A percentile compares a stretch with the other conserved stretches of the same genome.
phyloP scores from a whole-genome alignment of 2,888 invertebrate species.

The Glyphotaelius pellucidus region DNA sequence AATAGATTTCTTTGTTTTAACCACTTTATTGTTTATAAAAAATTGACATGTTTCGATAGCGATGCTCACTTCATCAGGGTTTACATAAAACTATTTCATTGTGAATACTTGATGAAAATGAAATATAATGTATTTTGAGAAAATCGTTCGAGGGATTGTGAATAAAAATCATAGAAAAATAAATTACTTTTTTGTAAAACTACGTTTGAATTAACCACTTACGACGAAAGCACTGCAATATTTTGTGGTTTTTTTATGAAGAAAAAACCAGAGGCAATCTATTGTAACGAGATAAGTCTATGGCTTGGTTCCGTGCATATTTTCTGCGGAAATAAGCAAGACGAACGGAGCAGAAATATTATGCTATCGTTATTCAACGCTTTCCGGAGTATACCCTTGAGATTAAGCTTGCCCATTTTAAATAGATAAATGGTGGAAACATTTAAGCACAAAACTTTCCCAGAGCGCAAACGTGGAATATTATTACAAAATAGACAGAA shows the following conservation, averaged over 20 bases:
- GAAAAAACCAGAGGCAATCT: background rate
- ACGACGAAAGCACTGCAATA: background rate
- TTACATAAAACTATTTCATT: too few species aligned
- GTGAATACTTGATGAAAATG: too few species aligned
- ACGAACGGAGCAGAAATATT: background rate
- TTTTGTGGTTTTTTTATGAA: background rate
- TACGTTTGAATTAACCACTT: background rate
- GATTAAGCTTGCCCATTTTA: slow-evolving; percentile 34
- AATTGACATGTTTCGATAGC: too few species aligned
- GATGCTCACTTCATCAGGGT: too few species aligned
- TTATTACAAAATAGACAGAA: background rate
- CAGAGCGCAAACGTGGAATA: background rate
- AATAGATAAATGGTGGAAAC: slow-evolving; percentile 33
- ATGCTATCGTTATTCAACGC: slow-evolving; percentile 29
- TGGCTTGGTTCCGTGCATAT: slow-evolving; percentile 9
- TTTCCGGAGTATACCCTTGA: slow-evolving; percentile 32
- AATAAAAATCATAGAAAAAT: background rate
- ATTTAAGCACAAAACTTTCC: slow-evolving; percentile 23
- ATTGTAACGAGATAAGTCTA: background rate
- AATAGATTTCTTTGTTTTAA: too few species aligned
- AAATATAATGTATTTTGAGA: too few species aligned
- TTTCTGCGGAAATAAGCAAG: slow-evolving; percentile 4
- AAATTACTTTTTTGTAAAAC: background rate
- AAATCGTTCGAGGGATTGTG: background rate
- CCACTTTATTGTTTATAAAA: too few species aligned